These are phyloP conservation scores for Crotalus horridus DNA, from an alignment of 2,113 vertebrate species.

Conservation along the genomic window DNA sequence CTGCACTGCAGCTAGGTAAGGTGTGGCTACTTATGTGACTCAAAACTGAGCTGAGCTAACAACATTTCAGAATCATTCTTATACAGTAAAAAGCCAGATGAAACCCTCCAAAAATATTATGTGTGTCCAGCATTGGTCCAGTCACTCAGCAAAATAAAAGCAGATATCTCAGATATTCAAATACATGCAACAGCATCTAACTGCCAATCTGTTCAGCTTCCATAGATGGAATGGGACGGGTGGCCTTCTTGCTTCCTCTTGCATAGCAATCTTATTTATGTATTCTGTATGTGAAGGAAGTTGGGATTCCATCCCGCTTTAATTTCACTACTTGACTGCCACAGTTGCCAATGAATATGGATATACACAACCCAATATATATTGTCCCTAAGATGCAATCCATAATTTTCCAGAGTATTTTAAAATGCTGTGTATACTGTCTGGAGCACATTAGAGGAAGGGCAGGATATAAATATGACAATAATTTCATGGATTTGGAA, in stretches of 20 bases:
- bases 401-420: background rate
- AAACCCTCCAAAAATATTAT: background rate
- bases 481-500: background rate
- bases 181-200: background rate
- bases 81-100: background rate
- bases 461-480: background rate
- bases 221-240: background rate
- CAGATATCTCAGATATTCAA: background rate
- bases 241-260: background rate
- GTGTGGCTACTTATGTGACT: background rate
- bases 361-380: background rate
- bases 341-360: background rate
- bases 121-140: background rate
- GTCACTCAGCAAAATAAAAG: background rate
- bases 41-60: background rate
- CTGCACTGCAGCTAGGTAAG: background rate
- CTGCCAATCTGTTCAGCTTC: background rate
- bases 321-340: background rate
- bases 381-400: background rate
- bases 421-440: background rate
- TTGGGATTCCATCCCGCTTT: background rate
- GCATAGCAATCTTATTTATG: background rate
- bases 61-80: background rate
- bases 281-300: background rate
- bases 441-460: background rate